Conservation (phyloP, 2,888 invertebrate genomes). For the Tachina fera region DNA sequence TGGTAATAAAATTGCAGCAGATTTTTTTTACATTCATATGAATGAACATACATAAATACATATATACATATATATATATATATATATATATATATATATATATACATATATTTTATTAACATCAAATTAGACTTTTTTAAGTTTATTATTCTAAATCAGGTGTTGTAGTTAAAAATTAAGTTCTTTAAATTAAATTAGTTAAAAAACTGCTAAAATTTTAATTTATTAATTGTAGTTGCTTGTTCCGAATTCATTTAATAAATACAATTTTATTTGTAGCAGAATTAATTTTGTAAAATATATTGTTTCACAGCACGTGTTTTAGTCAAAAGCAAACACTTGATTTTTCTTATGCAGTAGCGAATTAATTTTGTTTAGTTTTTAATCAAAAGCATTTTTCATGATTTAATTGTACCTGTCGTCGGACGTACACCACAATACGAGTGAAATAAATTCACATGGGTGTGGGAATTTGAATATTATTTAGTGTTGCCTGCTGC, state of each 20-base stretch:
- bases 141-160: too few relatives aligned
- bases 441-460: conserved; percentile 32
- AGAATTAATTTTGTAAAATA: conserved; percentile 12
- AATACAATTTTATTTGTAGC: conserved; percentile 14
- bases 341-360: conserved; percentile 29
- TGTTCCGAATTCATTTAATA: too few relatives aligned
- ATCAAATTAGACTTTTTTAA: too few relatives aligned
- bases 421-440: conserved; percentile 8
- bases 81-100: too few relatives aligned
- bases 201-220: neutral
- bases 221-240: neutral
- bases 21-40: too few relatives aligned
- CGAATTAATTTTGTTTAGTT: conserved; percentile 36
- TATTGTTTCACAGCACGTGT: conserved; percentile 35
- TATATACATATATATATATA: too few relatives aligned
- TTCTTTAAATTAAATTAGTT: too few relatives aligned
- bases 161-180: too few relatives aligned
- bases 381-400: conserved; percentile 29
- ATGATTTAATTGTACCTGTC: conserved; percentile 34
- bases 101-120: too few relatives aligned
- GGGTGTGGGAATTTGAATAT: conserved; percentile 49
- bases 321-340: conserved; percentile 47
- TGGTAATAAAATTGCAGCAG: too few relatives aligned
- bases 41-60: too few relatives aligned
- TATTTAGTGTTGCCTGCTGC: conserved; percentile 16